Percentiles rank a stretch among this genome's conserved stretches.
Evolutionary conservation across 2,113 vertebrate genomes (phyloP).

Genomic region (Caranx melampygus): DNA sequence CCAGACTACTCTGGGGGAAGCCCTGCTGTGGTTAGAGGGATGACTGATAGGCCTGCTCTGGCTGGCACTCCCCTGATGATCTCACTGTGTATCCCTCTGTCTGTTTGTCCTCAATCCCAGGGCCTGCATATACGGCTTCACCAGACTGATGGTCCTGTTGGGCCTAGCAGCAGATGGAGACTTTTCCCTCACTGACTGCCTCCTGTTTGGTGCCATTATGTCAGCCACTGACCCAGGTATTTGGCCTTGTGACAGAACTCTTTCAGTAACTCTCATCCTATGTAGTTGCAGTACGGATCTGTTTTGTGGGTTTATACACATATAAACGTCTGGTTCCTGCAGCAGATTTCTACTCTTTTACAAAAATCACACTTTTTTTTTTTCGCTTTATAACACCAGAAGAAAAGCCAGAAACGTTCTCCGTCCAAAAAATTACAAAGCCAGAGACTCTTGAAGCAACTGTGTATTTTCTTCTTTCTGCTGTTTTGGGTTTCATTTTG

Average conservation of each 20-base stretch:
- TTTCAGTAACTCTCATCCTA: background rate
- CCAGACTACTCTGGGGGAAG: slow-evolving; percentile 58
- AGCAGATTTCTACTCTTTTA: slow-evolving; percentile 1
- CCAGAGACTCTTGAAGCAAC: background rate
- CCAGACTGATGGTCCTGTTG: slow-evolving; percentile 84
- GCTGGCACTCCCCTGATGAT: slow-evolving; percentile 55
- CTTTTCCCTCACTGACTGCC: slow-evolving; percentile 89
- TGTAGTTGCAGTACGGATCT: background rate
- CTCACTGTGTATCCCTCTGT: slow-evolving; percentile 58
- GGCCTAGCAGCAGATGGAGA: slow-evolving; percentile 81
- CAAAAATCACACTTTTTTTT: background rate
- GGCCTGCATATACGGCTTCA: slow-evolving; percentile 88
- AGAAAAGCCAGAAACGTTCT: background rate
- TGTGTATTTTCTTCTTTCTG: background rate
- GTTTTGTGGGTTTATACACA: slow-evolving; percentile 22
- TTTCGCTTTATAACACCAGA: background rate
- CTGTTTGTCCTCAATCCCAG: slow-evolving; percentile 79
- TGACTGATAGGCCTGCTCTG: slow-evolving; percentile 51
- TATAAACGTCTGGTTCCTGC: background rate
- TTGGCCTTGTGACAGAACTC: background rate
- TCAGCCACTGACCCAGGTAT: slow-evolving; percentile 93
- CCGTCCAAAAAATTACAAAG: background rate
- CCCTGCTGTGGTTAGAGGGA: slow-evolving; percentile 62
- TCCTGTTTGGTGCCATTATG: slow-evolving; percentile 90
- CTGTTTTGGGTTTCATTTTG: background rate